Evolutionary conservation across 2,113 vertebrate genomes (phyloP).

Genomic region (Indri indri): DNA sequence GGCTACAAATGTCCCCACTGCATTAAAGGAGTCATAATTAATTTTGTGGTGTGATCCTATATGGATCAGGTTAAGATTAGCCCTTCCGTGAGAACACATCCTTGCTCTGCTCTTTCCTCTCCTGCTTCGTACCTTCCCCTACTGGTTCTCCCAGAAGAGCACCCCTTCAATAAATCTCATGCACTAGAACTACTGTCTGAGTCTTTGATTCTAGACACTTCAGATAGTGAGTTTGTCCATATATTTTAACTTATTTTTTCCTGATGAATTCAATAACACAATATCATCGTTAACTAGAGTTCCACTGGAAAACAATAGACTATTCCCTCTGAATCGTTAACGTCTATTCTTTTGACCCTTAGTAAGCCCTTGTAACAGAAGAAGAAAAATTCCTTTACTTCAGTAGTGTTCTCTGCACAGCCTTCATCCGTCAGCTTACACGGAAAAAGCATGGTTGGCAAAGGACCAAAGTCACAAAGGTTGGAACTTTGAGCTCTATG

Average conservation of each 20-base stretch:
- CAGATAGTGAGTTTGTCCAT: neutral
- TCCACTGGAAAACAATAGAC: conserved; percentile 67
- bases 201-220: neutral
- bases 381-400: conserved; percentile 59
- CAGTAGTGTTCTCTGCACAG: conserved; percentile 4
- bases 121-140: neutral
- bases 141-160: neutral
- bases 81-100: neutral
- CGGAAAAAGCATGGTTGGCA: neutral
- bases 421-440: conserved; percentile 41
- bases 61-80: neutral
- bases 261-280: neutral
- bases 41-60: neutral
- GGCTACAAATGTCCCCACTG: neutral
- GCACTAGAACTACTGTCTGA: neutral
- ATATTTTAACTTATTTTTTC: neutral
- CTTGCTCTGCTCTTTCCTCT: neutral
- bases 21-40: neutral
- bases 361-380: conserved; percentile 55
- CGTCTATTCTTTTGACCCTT: conserved; percentile 66
- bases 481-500: conserved; percentile 57
- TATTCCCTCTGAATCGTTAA: conserved; percentile 56
- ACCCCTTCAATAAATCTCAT: neutral
- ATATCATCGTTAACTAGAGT: conserved; percentile 68
- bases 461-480: conserved; percentile 48